Conservation (phyloP, 2,888 invertebrate species). For the Nephrotoma flavescens region DNA sequence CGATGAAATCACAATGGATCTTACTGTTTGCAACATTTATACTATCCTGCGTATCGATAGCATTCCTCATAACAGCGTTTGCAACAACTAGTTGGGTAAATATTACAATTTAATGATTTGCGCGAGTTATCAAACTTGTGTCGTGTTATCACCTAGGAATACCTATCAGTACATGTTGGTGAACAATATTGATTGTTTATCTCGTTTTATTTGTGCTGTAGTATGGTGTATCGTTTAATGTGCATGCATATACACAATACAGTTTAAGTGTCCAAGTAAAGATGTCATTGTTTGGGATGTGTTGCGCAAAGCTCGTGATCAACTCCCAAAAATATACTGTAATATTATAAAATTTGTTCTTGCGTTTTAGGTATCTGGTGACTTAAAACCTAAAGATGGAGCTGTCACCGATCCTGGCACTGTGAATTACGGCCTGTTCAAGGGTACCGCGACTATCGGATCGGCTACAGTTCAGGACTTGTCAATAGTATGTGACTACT, state of each 20-base stretch:
- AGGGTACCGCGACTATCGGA: constrained; percentile 6
- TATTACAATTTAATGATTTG: background rate
- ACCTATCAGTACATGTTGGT: background rate
- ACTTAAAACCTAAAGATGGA: background rate
- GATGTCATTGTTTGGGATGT: background rate
- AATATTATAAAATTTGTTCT: background rate
- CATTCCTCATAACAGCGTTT: constrained; percentile 15
- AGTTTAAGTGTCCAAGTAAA: background rate
- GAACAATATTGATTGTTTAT: background rate
- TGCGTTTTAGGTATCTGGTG: background rate
- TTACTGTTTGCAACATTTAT: constrained; percentile 15
- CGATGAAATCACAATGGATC: constrained; percentile 16
- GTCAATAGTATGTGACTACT: constrained; percentile 28
- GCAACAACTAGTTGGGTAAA: constrained; percentile 19
- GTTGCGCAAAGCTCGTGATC: background rate
- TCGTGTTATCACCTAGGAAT: background rate
- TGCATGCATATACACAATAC: background rate
- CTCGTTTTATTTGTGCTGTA: background rate
- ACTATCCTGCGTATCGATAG: constrained; percentile 14
- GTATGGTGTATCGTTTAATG: background rate
- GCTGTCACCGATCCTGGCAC: background rate
- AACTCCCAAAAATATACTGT: too few species aligned
- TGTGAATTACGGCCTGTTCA: background rate
- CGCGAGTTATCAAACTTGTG: background rate
- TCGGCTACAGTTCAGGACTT: constrained; percentile 8